Conservation (phyloP, 2,888 invertebrate genomes). For the Nemapogon koenigi region DNA sequence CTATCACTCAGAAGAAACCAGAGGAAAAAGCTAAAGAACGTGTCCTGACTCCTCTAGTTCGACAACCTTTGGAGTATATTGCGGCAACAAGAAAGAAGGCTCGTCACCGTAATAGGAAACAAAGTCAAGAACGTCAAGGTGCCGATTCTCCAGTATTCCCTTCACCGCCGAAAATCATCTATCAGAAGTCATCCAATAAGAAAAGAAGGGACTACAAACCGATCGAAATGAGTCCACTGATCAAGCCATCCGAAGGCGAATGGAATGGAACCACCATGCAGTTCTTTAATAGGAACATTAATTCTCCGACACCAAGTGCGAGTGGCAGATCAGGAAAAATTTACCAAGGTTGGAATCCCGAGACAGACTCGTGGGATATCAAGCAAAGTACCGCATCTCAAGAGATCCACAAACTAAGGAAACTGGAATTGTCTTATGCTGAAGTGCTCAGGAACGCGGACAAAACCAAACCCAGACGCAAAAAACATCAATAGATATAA, state of each 20-base stretch:
- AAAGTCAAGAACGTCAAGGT: conserved; percentile 67
- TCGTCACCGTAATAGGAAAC: conserved; percentile 70
- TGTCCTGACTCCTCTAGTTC: conserved; percentile 70
- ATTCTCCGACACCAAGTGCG: conserved; percentile 66
- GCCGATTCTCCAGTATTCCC: conserved; percentile 75
- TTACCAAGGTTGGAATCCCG: conserved; percentile 56
- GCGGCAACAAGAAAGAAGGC: conserved; percentile 75
- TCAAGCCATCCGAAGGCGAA: conserved; percentile 39
- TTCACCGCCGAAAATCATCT: conserved; percentile 70
- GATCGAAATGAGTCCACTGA: conserved; percentile 59
- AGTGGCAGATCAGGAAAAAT: conserved; percentile 55
- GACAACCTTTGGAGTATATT: conserved; percentile 78
- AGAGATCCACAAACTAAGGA: conserved; percentile 81
- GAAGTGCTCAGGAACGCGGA: conserved; percentile 80
- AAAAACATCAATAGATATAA: conserved; percentile 51
- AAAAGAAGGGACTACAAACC: conserved; percentile 67
- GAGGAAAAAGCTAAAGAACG: conserved; percentile 46
- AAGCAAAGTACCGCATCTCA: conserved; percentile 79
- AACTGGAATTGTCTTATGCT: conserved; percentile 84
- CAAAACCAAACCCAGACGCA: conserved; percentile 58
- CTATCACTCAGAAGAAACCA: conserved; percentile 19
- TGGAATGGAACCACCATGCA: conserved; percentile 78
- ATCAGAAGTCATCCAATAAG: conserved; percentile 57
- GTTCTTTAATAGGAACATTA: conserved; percentile 66
- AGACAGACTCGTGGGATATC: conserved; percentile 54